These are phyloP conservation scores for Stenotaenia linearis DNA, from an alignment of 2,888 invertebrate genomes.

Conservation along the genomic window DNA sequence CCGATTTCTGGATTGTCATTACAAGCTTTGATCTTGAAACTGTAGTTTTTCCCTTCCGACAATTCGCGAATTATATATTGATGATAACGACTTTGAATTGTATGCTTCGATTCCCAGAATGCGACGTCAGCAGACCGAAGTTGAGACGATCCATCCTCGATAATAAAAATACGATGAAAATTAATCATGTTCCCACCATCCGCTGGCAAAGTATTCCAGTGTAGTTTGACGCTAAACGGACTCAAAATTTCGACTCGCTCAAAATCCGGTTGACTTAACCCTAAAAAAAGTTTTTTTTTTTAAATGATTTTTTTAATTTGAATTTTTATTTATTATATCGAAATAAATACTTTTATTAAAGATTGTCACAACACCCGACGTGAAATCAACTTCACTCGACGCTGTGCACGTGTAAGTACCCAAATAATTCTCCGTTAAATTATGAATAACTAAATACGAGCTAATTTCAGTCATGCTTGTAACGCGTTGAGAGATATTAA, in stretches of 20 bases:
- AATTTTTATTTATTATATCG: not conserved
- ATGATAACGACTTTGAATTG: not conserved
- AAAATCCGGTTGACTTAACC: not conserved
- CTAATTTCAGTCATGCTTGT: not conserved
- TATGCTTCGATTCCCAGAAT: not conserved
- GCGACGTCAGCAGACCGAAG: not conserved
- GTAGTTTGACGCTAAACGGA: not conserved
- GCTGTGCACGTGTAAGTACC: conserved; percentile 15
- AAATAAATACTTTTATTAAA: not conserved
- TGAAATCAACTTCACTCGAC: not conserved
- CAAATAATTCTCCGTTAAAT: not conserved
- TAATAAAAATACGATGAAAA: not conserved
- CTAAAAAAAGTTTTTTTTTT: too few relatives aligned
- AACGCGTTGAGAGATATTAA: conserved; percentile 28
- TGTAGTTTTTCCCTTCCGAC: not conserved
- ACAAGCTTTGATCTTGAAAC: conserved; percentile 2
- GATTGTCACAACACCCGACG: not conserved
- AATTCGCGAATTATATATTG: not conserved
- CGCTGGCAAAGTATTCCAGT: not conserved
- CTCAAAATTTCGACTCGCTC: not conserved
- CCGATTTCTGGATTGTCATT: conserved; percentile 9
- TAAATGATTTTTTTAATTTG: too few relatives aligned
- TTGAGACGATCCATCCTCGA: not conserved
- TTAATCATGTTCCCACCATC: not conserved
- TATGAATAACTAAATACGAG: conserved; percentile 5